These are phyloP conservation scores for Sciurus vulgaris DNA, from an alignment of 2,797 vertebrate genomes.

Conservation along the genomic window DNA sequence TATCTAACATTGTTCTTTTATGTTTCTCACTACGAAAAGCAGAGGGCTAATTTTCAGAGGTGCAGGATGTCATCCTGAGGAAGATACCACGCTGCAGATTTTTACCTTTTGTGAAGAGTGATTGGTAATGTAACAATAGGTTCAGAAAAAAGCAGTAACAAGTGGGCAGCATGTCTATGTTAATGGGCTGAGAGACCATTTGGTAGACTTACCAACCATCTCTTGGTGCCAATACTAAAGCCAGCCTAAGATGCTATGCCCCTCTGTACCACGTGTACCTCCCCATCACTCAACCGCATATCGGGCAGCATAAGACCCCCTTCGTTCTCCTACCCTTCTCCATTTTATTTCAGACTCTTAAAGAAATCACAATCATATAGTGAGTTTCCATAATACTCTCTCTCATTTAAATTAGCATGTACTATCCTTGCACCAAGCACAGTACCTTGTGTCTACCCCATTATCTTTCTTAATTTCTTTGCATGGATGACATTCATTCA, in stretches of 20 bases:
- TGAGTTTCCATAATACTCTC: not conserved
- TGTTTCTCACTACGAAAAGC: conserved; percentile 76
- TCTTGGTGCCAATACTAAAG: not conserved
- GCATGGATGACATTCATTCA: not conserved
- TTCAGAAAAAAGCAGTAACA: not conserved
- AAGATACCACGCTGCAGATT: not conserved
- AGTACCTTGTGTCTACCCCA: not conserved
- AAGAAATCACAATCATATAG: not conserved
- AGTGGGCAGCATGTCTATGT: not conserved
- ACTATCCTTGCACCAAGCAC: not conserved
- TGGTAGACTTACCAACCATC: not conserved
- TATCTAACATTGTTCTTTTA: conserved; percentile 66
- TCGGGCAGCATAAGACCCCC: not conserved
- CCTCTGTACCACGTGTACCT: rapidly evolving
- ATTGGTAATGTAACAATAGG: not conserved
- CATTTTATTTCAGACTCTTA: conserved; percentile 15
- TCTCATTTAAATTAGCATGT: not conserved
- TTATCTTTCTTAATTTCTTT: not conserved
- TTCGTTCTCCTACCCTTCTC: not conserved
- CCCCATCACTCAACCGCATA: not conserved
- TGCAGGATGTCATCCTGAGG: not conserved
- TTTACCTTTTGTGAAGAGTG: not conserved
- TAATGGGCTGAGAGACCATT: not conserved
- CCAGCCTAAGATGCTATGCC: not conserved
- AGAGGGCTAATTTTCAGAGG: conserved; percentile 55